Conservation (phyloP, 2,888 invertebrate genomes). For the Drosophila paramelanica region DNA sequence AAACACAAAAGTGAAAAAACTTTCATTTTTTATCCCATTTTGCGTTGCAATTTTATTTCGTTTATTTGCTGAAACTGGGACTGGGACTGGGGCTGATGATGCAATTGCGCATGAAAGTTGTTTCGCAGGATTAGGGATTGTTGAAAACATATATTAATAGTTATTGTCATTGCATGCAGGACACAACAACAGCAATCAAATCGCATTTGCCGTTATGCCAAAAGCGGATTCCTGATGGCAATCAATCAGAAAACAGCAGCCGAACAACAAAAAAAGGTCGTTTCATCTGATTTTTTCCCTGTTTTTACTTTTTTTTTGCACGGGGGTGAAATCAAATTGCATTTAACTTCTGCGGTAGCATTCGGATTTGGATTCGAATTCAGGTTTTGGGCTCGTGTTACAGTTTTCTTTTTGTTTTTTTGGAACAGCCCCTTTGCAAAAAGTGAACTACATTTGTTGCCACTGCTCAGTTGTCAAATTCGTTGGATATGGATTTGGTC, state of each 20-base stretch:
- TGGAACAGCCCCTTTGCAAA: conserved; percentile 52
- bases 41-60: conserved; percentile 42
- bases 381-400: conserved; percentile 2
- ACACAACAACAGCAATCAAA: conserved; percentile 64
- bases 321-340: conserved; percentile 72
- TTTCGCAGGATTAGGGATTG: conserved; percentile 64
- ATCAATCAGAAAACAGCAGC: conserved; percentile 71
- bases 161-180: conserved; percentile 52
- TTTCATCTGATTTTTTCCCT: conserved; percentile 41
- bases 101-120: conserved; percentile 72
- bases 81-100: conserved; percentile 21
- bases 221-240: conserved; percentile 81
- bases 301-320: conserved; percentile 35
- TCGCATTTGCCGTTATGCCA: conserved; percentile 74
- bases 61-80: conserved; percentile 27
- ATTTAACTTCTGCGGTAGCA: conserved; percentile 78
- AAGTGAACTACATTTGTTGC: conserved; percentile 12
- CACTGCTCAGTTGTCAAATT: conserved; percentile 14
- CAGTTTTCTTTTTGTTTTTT: not conserved
- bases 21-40: conserved; percentile 43
- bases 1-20: conserved; percentile 35
- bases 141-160: conserved; percentile 79
- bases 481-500: conserved; percentile 2
- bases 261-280: conserved; percentile 41
- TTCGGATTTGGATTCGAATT: not conserved